phyloP scores from a whole-genome alignment of 2,797 vertebrate species.

The Malacoctenus gilli region DNA sequence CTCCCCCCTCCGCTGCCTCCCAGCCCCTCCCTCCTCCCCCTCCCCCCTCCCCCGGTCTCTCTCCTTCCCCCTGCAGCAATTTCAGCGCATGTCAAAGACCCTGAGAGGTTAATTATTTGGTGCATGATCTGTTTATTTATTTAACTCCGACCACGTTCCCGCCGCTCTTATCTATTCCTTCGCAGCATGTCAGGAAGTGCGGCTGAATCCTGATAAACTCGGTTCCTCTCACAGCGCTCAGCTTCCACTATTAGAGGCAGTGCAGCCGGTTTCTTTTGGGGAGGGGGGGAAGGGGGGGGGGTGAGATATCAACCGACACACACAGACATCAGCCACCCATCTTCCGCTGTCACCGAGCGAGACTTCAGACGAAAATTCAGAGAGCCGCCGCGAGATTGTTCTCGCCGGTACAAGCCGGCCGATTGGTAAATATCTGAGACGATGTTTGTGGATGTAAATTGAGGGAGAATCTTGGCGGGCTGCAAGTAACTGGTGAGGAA shows the following conservation, averaged over 20 bases:
- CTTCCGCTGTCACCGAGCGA: conserved; percentile 14
- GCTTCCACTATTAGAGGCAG: conserved; percentile 36
- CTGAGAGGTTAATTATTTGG: conserved; percentile 80
- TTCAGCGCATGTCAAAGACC: conserved; percentile 74
- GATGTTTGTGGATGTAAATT: conserved; percentile 15
- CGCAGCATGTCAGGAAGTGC: conserved; percentile 60
- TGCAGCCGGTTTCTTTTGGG: conserved; percentile 13
- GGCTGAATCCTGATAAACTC: conserved; percentile 67
- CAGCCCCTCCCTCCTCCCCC: conserved; percentile 4
- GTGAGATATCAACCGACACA: conserved; percentile 38
- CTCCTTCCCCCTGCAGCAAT: conserved; percentile 41
- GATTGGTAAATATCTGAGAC: conserved; percentile 27
- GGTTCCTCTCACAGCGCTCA: conserved; percentile 38
- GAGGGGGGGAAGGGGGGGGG: conserved; percentile 13
- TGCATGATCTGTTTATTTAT: conserved; percentile 81
- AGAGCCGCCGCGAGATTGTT: conserved; percentile 29
- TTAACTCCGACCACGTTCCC: conserved; percentile 64
- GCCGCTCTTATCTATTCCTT: conserved; percentile 64
- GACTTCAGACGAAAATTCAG: conserved; percentile 29
- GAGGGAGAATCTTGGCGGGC: conserved; percentile 5
- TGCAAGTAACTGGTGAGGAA: conserved; percentile 2
- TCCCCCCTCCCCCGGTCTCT: background rate
- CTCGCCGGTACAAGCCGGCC: conserved; percentile 8
- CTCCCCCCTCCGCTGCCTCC: conserved; percentile 7
- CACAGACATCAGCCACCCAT: conserved; percentile 19